Evolutionary conservation across 2,113 vertebrate species (phyloP), one percentile per base, ranked within the genome.

Genomic region (Xiphorhynchus elegans): DNA sequence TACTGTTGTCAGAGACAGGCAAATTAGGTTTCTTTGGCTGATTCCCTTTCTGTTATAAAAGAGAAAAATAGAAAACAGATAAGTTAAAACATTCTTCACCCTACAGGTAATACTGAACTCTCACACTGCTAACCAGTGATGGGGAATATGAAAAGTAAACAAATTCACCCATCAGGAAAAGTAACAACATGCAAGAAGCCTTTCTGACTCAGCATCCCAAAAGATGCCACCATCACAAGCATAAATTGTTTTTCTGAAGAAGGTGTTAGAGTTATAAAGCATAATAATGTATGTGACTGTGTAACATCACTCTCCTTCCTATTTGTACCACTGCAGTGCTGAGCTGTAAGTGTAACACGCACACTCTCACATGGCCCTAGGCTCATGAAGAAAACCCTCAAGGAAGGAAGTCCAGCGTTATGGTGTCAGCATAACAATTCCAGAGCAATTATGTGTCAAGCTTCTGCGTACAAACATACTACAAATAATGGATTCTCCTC

Each of bases 141-240:
- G 17, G 25, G 14, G 50, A 95, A 72, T 18, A 60, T 2, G 11
- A 79, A 73, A 72, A 81, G 56, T 16, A 81, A 92, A 81, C 7
- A 44, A 73, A 81, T 42, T 23, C 49, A 35, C 6, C 44, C 0
- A 0, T 24, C 2, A 0, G 63, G 70, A 76, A 85, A 52, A 50
- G 0, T 1, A 83, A 37, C 28, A 85, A n/a, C 25, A 26, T 6
- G 23, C 8, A 76, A 66, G 20, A 35, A 72, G 20, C 49, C 17
- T 58, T 73, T 89, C 58, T 69, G 35, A 83, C 52, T 76, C 66
- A 50, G 47, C 0, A 0, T 52, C 81, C 81, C 70, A 11, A 21
- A 87, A 82, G 62, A 39, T 3, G 8, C 33, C 52, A 68, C 9
- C 28, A 53, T 6, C 20, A 46, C 49, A 59, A n/a, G 31, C 17